phyloP scores from a whole-genome alignment of 2,113 vertebrate genomes.

The Hystrix brachyura region DNA sequence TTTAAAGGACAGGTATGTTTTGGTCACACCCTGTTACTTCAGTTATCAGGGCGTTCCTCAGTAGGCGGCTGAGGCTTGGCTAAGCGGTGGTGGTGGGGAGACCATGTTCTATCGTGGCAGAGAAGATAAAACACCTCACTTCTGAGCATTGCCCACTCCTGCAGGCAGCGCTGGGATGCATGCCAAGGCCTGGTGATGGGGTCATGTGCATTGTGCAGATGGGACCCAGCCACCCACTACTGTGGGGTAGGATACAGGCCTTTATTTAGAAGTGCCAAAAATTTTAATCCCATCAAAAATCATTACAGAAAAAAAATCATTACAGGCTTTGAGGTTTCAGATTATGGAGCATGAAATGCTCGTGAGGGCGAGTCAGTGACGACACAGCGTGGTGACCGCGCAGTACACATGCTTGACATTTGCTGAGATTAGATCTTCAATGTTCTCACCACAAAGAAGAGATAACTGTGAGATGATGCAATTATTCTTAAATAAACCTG shows the following conservation, averaged over 20 bases:
- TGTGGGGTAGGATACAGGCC: neutral
- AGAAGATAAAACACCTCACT: neutral
- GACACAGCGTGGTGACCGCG: too few species aligned
- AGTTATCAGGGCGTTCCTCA: neutral
- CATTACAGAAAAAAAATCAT: too few species aligned
- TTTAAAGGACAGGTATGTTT: neutral
- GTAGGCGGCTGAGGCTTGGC: neutral
- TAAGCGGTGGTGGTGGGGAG: neutral
- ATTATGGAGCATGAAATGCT: neutral
- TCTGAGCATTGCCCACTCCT: rapidly evolving
- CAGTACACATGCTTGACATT: neutral
- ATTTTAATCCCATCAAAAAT: neutral
- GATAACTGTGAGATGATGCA: neutral
- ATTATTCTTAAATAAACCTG: neutral
- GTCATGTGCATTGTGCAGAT: too few species aligned
- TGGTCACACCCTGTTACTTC: neutral
- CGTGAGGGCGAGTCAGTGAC: too few species aligned
- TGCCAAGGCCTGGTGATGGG: neutral
- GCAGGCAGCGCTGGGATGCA: rapidly evolving
- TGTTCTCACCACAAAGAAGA: neutral
- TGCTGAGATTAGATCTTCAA: neutral
- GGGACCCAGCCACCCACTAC: neutral
- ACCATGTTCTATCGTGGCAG: neutral
- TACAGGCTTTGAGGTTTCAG: neutral
- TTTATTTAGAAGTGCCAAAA: neutral